A percentile compares a stretch with the other conserved stretches of the same genome.
Evolutionary conservation across 2,113 vertebrate genomes (phyloP).

Genomic region (Columba livia): DNA sequence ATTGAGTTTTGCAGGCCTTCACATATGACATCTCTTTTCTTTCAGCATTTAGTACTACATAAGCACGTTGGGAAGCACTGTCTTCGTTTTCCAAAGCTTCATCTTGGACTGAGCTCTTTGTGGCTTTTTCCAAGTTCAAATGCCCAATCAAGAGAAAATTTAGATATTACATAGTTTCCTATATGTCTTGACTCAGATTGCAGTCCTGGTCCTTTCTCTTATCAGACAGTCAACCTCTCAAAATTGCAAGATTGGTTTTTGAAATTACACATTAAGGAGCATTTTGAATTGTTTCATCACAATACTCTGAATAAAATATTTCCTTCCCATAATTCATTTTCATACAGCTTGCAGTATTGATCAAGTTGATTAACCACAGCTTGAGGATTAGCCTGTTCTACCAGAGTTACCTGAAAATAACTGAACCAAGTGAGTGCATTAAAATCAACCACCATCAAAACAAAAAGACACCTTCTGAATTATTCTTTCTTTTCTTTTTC

Average conservation of each 20-base stretch:
- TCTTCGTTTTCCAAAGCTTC: background rate
- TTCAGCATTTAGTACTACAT: background rate
- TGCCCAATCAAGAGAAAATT: background rate
- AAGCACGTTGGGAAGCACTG: background rate
- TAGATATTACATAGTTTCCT: background rate
- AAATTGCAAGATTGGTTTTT: background rate
- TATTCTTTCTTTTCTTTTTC: background rate
- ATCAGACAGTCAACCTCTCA: background rate
- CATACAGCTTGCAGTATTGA: background rate
- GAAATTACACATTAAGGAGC: background rate
- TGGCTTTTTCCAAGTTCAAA: background rate
- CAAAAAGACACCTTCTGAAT: background rate
- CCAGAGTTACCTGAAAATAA: background rate
- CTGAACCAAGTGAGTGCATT: background rate
- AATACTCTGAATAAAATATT: background rate
- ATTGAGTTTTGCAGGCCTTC: background rate
- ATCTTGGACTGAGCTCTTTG: background rate
- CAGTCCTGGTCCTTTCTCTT: background rate
- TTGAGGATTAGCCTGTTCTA: background rate
- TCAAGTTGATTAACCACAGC: background rate
- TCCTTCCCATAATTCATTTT: background rate
- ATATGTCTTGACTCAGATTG: background rate
- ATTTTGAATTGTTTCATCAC: background rate
- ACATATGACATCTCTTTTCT: background rate
- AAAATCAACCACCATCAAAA: background rate